Base-by-base conservation (phyloP, 2,797 vertebrate species). In the Gymnoscopelus braueri region DNA sequence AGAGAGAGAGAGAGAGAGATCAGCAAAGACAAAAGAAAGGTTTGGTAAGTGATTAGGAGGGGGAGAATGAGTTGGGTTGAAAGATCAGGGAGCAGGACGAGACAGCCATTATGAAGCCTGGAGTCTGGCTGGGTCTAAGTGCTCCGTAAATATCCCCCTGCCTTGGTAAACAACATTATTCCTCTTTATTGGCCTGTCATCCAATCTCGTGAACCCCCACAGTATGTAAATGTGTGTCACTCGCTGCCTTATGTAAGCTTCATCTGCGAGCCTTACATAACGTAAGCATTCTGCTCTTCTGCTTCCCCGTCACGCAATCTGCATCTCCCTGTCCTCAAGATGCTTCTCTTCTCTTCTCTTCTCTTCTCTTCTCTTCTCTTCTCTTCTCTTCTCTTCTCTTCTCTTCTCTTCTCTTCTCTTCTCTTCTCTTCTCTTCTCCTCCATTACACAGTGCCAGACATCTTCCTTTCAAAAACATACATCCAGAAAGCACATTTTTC, bases 81-180 rank as follows among this genome's bases (percentile, higher is more conserved):
- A 63, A 63, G 51, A 62, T 3, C 39, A 52, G 47, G 62, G 14
- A 4, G 8, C 26, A 13, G 1, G 23, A 23, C 1, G 26, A 32
- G 47, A 15, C 6, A 8, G 23, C 79, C 60, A 44, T 44, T 44
- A 44, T 44, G 39, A 44, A 44, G 39, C 39, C 39, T 8, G 39
- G 39, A 44, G 35, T 39, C 35, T 35, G 59, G 14, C 59, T 60
- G 59, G 8, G 3, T 15, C 35, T 78, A 71, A 81, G 78, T 81
- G 78, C 72, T 78, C 80, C 54, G 78, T 74, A 77, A 78, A 80
- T 63, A 72, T 63, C 7, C 24, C 60, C 66, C 19, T 49, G 71
- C 60, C 67, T 75, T 15, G 12, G 78, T 83, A 74, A 81, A 81
- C 84, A 84, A 5, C 77, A 71, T 77, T 61, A 63, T 35, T 80